Conservation (phyloP, 2,797 vertebrate genomes). For the Eospalax fontanierii region DNA sequence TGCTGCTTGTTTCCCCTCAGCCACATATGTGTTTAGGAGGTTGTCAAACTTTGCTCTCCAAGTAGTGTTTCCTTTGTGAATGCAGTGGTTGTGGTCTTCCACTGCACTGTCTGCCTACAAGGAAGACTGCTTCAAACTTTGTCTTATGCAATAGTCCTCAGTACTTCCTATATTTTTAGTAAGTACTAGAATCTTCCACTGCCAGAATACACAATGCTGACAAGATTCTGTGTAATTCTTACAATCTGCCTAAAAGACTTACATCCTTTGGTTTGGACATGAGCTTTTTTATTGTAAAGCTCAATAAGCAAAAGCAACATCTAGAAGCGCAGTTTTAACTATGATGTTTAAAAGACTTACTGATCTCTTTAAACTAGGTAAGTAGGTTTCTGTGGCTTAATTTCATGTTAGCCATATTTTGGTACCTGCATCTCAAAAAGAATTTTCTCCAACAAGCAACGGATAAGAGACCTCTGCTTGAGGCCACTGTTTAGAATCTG, state of each 20-base stretch:
- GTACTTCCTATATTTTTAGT: constrained; percentile 73
- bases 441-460: constrained; percentile 52
- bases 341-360: constrained; percentile 58
- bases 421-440: constrained; percentile 60
- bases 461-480: constrained; percentile 28
- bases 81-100: constrained; percentile 58
- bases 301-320: constrained; percentile 57
- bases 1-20: constrained; percentile 26
- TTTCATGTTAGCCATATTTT: constrained; percentile 61
- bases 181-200: constrained; percentile 72
- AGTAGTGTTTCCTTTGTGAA: constrained; percentile 51
- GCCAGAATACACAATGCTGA: constrained; percentile 74
- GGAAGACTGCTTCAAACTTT: constrained; percentile 61
- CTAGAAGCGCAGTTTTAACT: constrained; percentile 64
- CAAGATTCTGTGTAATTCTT: constrained; percentile 42
- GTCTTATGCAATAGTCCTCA: constrained; percentile 65
- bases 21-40: background rate
- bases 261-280: constrained; percentile 46
- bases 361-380: constrained; percentile 3
- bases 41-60: constrained; percentile 30
- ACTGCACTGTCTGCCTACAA: constrained; percentile 55
- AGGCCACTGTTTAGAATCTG: constrained; percentile 44
- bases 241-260: constrained; percentile 61
- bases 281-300: constrained; percentile 63
- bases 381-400: constrained; percentile 51